A percentile compares a stretch with the other conserved stretches of the same genome.
phyloP scores from a whole-genome alignment of 1,140 invertebrate species.

The Arctopsyche grandis region DNA sequence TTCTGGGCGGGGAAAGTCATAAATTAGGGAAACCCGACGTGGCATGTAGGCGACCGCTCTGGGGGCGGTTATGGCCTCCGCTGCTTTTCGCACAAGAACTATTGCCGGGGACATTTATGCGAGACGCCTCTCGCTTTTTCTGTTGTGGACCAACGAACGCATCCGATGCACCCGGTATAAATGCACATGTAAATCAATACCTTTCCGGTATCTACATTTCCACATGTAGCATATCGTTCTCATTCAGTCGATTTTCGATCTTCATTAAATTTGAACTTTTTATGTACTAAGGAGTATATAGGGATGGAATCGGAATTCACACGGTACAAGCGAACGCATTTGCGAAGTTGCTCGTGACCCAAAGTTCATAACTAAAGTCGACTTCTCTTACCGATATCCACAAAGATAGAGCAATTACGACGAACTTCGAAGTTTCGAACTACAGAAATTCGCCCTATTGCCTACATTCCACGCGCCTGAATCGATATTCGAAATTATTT shows the following conservation, averaged over 20 bases:
- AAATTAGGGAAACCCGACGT: conserved; percentile 48
- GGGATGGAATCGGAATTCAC: neutral
- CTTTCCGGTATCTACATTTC: too few relatives aligned
- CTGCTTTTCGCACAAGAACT: neutral
- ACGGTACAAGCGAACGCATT: neutral
- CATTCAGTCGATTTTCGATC: too few relatives aligned
- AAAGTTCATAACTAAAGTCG: conserved; percentile 9
- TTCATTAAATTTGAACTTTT: too few relatives aligned
- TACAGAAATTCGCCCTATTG: conserved; percentile 6
- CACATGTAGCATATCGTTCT: too few relatives aligned
- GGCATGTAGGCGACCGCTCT: conserved; percentile 10
- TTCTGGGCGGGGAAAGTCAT: conserved; percentile 42
- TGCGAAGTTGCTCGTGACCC: conserved; percentile 1
- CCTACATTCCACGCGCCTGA: neutral
- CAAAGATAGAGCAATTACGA: conserved; percentile 12
- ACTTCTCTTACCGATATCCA: conserved; percentile 6
- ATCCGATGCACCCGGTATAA: too few relatives aligned
- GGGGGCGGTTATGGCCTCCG: conserved; percentile 25
- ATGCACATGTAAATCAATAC: too few relatives aligned
- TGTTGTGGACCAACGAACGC: neutral
- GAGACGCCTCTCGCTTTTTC: neutral
- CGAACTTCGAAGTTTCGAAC: conserved; percentile 10
- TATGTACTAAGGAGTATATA: too few relatives aligned
- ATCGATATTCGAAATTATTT: too few relatives aligned
- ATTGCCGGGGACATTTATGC: neutral